These are phyloP conservation scores for Petrosia ficiformis DNA, from an alignment of 37 sponge, comb jelly and placozoan genomes.

Conservation along the genomic window DNA sequence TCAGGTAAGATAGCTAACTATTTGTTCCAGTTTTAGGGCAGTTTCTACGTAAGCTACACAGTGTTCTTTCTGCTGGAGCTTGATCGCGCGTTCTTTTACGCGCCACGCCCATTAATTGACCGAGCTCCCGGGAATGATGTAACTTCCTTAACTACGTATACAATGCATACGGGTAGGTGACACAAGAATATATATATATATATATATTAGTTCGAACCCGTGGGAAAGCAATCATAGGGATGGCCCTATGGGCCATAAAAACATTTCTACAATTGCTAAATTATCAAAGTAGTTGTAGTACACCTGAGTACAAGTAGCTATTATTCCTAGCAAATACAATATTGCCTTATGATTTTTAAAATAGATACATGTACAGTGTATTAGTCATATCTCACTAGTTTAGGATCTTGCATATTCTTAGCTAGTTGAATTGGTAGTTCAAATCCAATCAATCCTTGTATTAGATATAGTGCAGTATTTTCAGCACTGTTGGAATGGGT, in stretches of 20 bases:
- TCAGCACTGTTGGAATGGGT: slow-evolving; percentile 37
- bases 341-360: neutral
- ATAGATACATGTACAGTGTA: neutral
- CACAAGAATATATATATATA: no score
- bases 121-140: no score
- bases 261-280: neutral
- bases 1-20: no score
- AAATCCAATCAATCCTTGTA: slow-evolving; percentile 29
- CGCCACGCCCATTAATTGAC: no score
- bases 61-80: no score
- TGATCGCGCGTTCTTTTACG: no score
- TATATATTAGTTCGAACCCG: no score
- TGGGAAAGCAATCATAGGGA: neutral
- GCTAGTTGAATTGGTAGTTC: slow-evolving; percentile 65
- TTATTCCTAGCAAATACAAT: neutral
- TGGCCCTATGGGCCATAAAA: neutral
- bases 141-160: no score
- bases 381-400: slow-evolving; percentile 27
- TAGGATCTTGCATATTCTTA: slow-evolving; percentile 51
- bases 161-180: no score
- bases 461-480: slow-evolving; percentile 52
- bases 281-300: neutral
- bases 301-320: neutral
- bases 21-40: no score
- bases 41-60: no score